Conservation (phyloP, 2,113 vertebrate genomes). For the Sigmodon hispidus region DNA sequence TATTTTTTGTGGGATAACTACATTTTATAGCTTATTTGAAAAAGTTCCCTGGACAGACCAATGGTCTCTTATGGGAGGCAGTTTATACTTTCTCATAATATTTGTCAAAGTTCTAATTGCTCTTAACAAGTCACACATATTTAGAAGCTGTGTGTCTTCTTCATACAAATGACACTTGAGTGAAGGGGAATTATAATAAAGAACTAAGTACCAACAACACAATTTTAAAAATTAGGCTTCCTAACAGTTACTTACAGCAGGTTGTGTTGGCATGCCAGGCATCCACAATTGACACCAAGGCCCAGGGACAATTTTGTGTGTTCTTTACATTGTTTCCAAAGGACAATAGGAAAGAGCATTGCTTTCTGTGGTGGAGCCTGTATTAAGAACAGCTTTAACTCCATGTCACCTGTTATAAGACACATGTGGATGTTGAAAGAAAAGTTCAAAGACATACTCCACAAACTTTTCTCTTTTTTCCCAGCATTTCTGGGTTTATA, state of each 20-base stretch:
- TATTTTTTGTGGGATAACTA: constrained; percentile 65
- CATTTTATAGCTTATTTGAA: constrained; percentile 61
- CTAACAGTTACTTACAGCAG: neutral
- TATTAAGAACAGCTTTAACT: neutral
- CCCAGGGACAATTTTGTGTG: neutral
- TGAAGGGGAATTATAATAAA: constrained; percentile 39
- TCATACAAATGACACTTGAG: neutral
- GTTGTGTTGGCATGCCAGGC: neutral
- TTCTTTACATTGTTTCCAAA: neutral
- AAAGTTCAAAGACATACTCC: neutral
- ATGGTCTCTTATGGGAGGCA: neutral
- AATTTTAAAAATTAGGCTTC: neutral
- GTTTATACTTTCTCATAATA: constrained; percentile 39
- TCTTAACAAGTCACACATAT: constrained; percentile 11
- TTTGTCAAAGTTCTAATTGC: constrained; percentile 13
- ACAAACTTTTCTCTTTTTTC: neutral
- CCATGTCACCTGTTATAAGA: neutral
- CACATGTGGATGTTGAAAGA: fast-evolving
- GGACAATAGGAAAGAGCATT: neutral
- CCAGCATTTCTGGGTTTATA: neutral
- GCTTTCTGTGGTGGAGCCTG: neutral
- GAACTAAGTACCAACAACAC: neutral
- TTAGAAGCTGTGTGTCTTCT: constrained; percentile 25
- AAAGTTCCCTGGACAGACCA: constrained; percentile 43
- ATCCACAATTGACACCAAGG: neutral